Conservation (phyloP, 2,888 invertebrate species). For the Neocrepidodera transversa region DNA sequence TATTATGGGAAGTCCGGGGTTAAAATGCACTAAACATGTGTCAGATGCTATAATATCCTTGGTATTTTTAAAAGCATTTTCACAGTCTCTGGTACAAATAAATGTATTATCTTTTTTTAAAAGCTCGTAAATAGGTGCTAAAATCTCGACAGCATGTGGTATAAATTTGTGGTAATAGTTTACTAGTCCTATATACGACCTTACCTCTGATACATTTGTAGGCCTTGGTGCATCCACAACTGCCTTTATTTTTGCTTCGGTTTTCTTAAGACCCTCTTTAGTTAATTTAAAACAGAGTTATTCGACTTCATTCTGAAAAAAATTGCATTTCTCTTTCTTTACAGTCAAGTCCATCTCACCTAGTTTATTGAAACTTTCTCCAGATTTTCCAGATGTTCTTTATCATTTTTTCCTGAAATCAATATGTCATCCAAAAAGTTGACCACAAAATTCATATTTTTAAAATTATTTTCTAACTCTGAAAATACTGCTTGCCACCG, state of each 20-base stretch:
- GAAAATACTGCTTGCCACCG: slow-evolving; percentile 52
- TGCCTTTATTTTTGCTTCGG: slow-evolving; percentile 34
- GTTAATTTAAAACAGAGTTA: slow-evolving; percentile 48
- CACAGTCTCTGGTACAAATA: slow-evolving; percentile 32
- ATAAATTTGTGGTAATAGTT: slow-evolving; percentile 36
- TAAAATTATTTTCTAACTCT: slow-evolving; percentile 50
- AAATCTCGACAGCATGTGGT: slow-evolving; percentile 22
- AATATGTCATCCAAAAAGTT: slow-evolving; percentile 51
- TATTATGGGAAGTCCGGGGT: slow-evolving; percentile 34
- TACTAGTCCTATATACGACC: slow-evolving; percentile 25
- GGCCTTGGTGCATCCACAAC: slow-evolving; percentile 31
- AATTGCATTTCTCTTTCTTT: slow-evolving; percentile 49
- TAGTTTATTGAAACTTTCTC: slow-evolving; percentile 41
- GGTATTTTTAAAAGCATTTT: slow-evolving; percentile 31
- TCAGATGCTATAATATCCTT: slow-evolving; percentile 34
- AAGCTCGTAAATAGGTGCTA: slow-evolving; percentile 31
- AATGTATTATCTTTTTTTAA: slow-evolving; percentile 33
- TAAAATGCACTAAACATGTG: slow-evolving; percentile 34
- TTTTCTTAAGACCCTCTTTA: slow-evolving; percentile 36
- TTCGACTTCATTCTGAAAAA: slow-evolving; percentile 48
- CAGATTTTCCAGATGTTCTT: slow-evolving; percentile 43
- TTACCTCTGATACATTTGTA: slow-evolving; percentile 10
- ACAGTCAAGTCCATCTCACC: slow-evolving; percentile 45
- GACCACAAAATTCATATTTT: slow-evolving; percentile 45
- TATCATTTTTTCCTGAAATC: slow-evolving; percentile 42